phyloP scores from a whole-genome alignment of 2,797 vertebrate genomes.

The Etheostoma perlongum region DNA sequence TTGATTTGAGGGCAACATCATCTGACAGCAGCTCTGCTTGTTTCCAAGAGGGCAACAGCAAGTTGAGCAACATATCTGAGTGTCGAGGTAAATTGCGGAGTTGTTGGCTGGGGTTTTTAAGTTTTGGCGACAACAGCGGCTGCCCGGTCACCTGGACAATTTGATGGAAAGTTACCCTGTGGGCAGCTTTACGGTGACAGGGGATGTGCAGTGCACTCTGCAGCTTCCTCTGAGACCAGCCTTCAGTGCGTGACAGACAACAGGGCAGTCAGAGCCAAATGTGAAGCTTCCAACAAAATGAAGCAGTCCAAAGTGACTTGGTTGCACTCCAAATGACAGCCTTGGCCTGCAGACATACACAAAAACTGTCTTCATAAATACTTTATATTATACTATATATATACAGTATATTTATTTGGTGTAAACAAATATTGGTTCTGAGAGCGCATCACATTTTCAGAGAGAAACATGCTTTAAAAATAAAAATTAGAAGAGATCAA shows the following conservation, averaged over 20 bases:
- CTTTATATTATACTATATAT: too few species aligned
- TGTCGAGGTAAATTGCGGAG: not conserved
- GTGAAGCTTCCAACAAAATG: constrained; percentile 22
- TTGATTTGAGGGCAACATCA: constrained; percentile 14
- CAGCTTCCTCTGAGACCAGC: constrained; percentile 44
- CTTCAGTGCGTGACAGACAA: constrained; percentile 38
- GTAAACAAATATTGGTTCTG: constrained; percentile 6
- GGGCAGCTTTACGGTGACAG: constrained; percentile 21
- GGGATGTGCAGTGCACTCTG: constrained; percentile 20
- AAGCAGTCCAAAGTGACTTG: constrained; percentile 28
- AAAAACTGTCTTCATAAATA: not conserved
- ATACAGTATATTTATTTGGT: not conserved
- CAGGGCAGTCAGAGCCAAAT: constrained; percentile 29
- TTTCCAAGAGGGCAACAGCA: constrained; percentile 5
- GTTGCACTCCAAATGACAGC: constrained; percentile 11
- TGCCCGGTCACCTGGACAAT: constrained; percentile 58
- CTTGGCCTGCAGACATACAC: constrained; percentile 5
- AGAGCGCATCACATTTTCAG: not conserved
- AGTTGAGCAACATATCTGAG: constrained; percentile 7
- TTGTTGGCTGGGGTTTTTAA: not conserved
- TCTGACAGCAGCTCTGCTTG: constrained; percentile 4
- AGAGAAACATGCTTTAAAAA: constrained; percentile 8
- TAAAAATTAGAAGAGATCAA: constrained; percentile 24
- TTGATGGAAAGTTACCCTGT: constrained; percentile 40
- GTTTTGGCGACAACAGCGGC: constrained; percentile 19